phyloP scores from a whole-genome alignment of 2,888 invertebrate genomes.

The Electrophaes corylata region DNA sequence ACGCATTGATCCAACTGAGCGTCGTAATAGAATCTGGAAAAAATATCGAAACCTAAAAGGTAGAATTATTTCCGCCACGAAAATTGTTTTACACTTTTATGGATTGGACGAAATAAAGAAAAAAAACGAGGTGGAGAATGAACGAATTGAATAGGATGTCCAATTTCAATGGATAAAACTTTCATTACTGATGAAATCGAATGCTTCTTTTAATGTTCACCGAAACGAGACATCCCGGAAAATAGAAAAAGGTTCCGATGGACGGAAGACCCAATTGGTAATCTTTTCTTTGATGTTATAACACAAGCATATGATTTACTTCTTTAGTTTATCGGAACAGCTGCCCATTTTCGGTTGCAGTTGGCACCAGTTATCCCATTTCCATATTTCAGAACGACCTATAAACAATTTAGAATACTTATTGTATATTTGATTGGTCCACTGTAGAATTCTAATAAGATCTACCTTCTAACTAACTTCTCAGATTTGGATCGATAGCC shows the following conservation, averaged over 20 bases:
- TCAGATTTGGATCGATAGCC: constrained; percentile 19
- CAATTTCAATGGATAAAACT: constrained; percentile 38
- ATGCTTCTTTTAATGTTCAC: constrained; percentile 38
- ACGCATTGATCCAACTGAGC: constrained; percentile 54
- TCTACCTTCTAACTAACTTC: constrained; percentile 46
- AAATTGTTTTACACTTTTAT: constrained; percentile 17
- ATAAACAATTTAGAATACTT: constrained; percentile 24
- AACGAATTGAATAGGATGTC: constrained; percentile 26
- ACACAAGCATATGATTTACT: constrained; percentile 39
- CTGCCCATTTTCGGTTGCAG: constrained; percentile 56
- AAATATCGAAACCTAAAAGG: background rate
- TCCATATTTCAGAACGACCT: constrained; percentile 52
- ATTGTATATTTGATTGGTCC: background rate
- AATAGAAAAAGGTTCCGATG: constrained; percentile 34
- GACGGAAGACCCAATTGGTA: constrained; percentile 28
- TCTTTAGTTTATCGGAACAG: constrained; percentile 42
- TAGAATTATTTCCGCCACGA: constrained; percentile 2
- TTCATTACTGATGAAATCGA: constrained; percentile 39
- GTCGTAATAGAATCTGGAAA: constrained; percentile 63
- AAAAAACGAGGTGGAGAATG: constrained; percentile 15
- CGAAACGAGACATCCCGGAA: constrained; percentile 38
- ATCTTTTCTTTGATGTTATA: constrained; percentile 21
- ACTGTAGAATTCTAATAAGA: background rate
- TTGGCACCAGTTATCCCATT: constrained; percentile 67
- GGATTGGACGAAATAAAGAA: constrained; percentile 5